Base-by-base conservation (phyloP, 2,113 vertebrate genomes). In the Sitta europaea region DNA sequence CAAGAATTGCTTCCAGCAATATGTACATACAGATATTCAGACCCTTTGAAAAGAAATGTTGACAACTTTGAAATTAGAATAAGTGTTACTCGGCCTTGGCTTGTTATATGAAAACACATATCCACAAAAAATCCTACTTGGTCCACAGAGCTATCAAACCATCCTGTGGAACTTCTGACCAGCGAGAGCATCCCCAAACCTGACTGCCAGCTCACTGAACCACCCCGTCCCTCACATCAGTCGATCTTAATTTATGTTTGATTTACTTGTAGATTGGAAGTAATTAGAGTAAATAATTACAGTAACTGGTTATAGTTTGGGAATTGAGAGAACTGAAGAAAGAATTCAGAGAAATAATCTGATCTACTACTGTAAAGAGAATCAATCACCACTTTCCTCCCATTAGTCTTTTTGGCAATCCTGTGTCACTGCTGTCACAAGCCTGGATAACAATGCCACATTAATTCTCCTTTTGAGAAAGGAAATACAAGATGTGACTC, bases 391-490 rank as follows among this genome's bases (percentile, higher is more conserved):
- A 65, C 85, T 61, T 74, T 86, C 29, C 48, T 77, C 63, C 94
- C 82, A 92, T 93, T 88, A 88, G 75, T 93, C 86, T 87, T 94
- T 86, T 51, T 90, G 88, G 94, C 94, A 96, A 91, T 71, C 88
- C 90, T 23, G 17, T 82, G 59, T 76, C 87, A 83, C 87, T 76
- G 71, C 59, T 93, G 90, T 80, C 95, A 86, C 82, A 86, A 74
- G 72, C 33, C 86, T 67, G 57, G 86, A 78, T 91, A 94, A 96
- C 1, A n/a, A 94, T 38, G 79, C 82, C 75, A 93, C 79, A 90
- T 94, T 84, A 90, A 90, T 96, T 88, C 90, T 92, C 54, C 67
- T 76, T 77, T 51, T 67, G 59, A 83, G 63, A 88, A 93, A 73
- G 55, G 11, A 78, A 61, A 68, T 77, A 53, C 63, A 83, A 70